phyloP scores from a whole-genome alignment of 2,888 invertebrate species.

The Coremacera marginata region DNA sequence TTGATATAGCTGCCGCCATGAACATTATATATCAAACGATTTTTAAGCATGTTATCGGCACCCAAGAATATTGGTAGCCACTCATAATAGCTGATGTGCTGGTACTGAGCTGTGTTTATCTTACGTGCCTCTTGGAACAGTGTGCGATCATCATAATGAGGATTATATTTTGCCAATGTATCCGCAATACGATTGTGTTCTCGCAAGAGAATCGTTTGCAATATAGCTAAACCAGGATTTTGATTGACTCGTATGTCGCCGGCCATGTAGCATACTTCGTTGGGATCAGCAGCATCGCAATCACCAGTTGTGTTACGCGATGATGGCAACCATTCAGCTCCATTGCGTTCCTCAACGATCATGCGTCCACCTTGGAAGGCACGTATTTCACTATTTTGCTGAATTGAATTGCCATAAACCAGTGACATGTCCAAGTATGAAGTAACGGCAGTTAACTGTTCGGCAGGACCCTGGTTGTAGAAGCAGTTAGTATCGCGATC shows the following conservation, averaged over 20 bases:
- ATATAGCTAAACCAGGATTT: constrained; percentile 69
- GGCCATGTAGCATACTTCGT: constrained; percentile 82
- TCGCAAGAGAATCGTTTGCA: constrained; percentile 70
- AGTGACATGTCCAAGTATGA: constrained; percentile 79
- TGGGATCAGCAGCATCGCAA: constrained; percentile 75
- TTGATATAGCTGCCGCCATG: constrained; percentile 66
- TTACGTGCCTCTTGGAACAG: constrained; percentile 71
- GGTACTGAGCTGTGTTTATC: constrained; percentile 71
- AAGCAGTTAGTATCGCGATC: constrained; percentile 76
- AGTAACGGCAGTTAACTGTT: constrained; percentile 73
- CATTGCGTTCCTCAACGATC: constrained; percentile 74
- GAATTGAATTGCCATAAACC: constrained; percentile 82
- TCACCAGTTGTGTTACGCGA: constrained; percentile 77
- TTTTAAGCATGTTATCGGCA: constrained; percentile 68
- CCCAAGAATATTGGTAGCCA: constrained; percentile 72
- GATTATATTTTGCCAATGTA: constrained; percentile 69
- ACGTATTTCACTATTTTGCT: constrained; percentile 77
- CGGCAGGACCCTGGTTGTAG: constrained; percentile 72
- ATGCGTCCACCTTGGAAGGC: constrained; percentile 78
- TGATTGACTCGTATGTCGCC: constrained; percentile 73
- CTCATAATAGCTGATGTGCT: constrained; percentile 72
- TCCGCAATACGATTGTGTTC: constrained; percentile 72
- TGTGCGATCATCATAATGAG: constrained; percentile 71
- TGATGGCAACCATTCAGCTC: constrained; percentile 80
- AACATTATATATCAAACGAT: constrained; percentile 65